Evolutionary conservation across 1,140 invertebrate genomes (phyloP).

Genomic region (Drosophila parvula): DNA sequence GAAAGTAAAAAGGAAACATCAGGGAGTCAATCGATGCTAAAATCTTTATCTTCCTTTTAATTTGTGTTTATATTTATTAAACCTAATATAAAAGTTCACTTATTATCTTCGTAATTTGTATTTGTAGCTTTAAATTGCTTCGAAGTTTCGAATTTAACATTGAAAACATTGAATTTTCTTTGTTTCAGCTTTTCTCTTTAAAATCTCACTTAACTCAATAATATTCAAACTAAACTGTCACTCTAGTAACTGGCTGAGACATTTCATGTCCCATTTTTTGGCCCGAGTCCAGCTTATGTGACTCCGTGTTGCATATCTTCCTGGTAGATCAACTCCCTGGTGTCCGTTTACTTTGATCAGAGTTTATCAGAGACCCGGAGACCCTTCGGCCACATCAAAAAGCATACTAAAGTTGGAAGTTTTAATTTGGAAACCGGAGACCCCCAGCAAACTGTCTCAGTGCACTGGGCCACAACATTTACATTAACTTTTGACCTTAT

Average conservation of each 20-base stretch:
- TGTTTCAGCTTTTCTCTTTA: no score
- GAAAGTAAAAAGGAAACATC: no score
- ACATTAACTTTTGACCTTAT: conserved; percentile 81
- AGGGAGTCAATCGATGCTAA: no score
- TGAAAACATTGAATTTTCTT: no score
- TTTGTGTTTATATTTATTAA: no score
- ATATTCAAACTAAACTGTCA: background rate
- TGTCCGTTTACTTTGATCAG: conserved; percentile 57
- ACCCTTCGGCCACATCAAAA: conserved; percentile 43
- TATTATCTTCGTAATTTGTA: no score
- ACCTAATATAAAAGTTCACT: no score
- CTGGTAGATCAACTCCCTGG: conserved; percentile 26
- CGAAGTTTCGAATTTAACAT: no score
- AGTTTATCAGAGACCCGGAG: conserved; percentile 28
- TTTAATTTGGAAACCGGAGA: conserved; percentile 68
- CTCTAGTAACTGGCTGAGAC: background rate
- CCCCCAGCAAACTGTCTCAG: conserved; percentile 61
- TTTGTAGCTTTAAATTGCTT: no score
- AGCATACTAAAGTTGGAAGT: conserved; percentile 56
- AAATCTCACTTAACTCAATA: background rate
- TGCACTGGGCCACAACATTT: conserved; percentile 73
- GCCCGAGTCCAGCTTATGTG: conserved; percentile 7
- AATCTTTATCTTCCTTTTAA: no score
- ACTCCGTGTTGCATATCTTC: conserved; percentile 16
- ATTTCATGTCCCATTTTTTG: background rate